Evolutionary conservation across 92 coral and sea anemone species (phyloP), one percentile per base, ranked within the genome.

Genomic region (Epizoanthus stellaris): DNA sequence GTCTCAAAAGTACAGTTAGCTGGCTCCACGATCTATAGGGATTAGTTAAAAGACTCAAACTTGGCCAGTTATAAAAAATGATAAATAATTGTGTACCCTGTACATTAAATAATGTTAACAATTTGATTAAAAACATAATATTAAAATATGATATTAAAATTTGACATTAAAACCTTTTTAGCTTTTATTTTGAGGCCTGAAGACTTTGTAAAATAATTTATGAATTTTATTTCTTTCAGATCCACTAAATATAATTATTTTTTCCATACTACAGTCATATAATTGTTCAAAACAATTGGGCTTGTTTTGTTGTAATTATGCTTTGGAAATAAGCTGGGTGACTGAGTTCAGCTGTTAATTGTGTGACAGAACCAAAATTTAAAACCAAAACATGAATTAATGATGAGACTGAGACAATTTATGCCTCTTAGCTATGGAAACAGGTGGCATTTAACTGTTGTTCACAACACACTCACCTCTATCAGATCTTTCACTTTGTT

Each of bases 361-460:
- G 61, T 63, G 59, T 79, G 61, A 79, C 72, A 61, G 4, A 79
- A 63, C 25, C 14, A 62, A 21, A 38, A 76, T 40, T 39, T 61
- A 17, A 77, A 21, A 62, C 23, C 42, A 19, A 68, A 25, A 30
- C 53, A 62, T 40, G 25, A 61, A 79, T 79, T 36, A 79, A 43
- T 63, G 19, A 79, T 79, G 45, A 43, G 49, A 5, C 38, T 79
- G 45, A 20, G 49, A 13, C 38, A 8, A 40, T n/a, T n/a, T n/a
- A n/a, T 61, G 17, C 49, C 71, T 45, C 11, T 59, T 42, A 8
- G 20, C 71, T 61, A 62, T 79, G 83, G 72, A 79, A 63, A 79
- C 71, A 79, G 83, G 83, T 79, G 83, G 34, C 25, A 23, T 5
- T 16, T n/a, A n/a, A 16, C 53, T 79, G 59, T 63, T 64, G 3